Conservation (phyloP, 2,888 invertebrate species). For the Meteorus cinctellus region DNA sequence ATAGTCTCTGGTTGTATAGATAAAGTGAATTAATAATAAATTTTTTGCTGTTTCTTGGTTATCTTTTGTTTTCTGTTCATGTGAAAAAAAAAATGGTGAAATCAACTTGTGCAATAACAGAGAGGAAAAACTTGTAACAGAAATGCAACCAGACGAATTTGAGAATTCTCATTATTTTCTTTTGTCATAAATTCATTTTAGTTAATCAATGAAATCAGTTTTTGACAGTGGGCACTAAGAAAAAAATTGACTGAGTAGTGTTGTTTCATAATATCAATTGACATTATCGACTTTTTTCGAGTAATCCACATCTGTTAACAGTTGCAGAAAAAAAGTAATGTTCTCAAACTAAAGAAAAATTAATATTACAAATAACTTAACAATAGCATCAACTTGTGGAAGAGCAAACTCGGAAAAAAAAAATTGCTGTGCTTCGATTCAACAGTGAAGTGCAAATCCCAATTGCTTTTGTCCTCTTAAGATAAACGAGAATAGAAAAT, state of each 20-base stretch:
- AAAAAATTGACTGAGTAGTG: neutral
- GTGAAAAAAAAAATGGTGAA: constrained; percentile 15
- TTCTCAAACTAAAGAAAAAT: neutral
- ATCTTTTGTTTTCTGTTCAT: constrained; percentile 36
- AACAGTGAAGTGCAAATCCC: neutral
- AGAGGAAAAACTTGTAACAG: neutral
- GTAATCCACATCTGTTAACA: neutral
- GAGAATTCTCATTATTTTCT: neutral
- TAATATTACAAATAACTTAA: neutral
- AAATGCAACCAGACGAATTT: neutral
- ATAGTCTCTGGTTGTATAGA: neutral
- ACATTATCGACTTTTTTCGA: neutral
- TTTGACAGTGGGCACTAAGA: neutral
- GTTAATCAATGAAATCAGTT: neutral
- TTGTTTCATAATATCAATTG: neutral
- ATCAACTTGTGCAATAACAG: constrained; percentile 24
- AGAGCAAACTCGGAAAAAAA: neutral
- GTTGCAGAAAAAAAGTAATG: neutral
- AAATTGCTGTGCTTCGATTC: neutral
- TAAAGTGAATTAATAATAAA: constrained; percentile 1
- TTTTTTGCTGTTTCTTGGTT: neutral
- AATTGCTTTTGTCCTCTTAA: neutral
- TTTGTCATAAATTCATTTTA: neutral
- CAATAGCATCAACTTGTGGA: neutral
- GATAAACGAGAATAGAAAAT: too few species aligned